These are phyloP conservation scores for Apolygus lucorum DNA, from an alignment of 1,140 invertebrate genomes.

Conservation along the genomic window DNA sequence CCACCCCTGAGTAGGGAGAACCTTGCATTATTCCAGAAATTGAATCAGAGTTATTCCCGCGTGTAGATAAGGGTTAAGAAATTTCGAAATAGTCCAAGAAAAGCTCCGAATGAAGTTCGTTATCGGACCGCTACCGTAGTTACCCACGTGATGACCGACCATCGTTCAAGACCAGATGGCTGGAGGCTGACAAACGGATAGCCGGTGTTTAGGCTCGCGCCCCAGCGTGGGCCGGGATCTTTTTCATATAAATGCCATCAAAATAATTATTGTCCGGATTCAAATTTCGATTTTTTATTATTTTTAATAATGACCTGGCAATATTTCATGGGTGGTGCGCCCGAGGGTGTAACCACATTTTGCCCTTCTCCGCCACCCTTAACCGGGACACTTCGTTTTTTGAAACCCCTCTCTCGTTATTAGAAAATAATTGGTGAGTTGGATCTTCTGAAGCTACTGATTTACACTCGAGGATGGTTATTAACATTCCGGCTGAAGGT, in stretches of 20 bases:
- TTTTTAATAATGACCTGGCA: not conserved
- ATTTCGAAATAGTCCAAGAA: no score
- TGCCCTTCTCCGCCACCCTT: not conserved
- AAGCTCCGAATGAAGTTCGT: no score
- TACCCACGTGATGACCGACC: no score
- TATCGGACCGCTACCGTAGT: no score
- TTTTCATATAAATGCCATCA: not conserved
- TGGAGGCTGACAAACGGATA: not conserved
- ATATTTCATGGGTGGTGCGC: not conserved
- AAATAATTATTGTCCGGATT: not conserved
- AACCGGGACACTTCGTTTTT: not conserved
- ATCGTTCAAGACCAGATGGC: no score
- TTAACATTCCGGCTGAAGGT: conserved; percentile 18
- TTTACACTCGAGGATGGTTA: conserved; percentile 19
- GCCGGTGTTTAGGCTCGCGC: not conserved
- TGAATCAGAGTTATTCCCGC: no score
- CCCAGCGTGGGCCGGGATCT: not conserved
- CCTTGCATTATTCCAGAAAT: no score
- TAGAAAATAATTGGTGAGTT: conserved; percentile 22
- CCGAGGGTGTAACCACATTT: not conserved
- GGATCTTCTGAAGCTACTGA: conserved; percentile 19
- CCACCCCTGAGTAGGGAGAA: no score
- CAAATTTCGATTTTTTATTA: not conserved
- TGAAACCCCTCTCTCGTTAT: conserved; percentile 12
- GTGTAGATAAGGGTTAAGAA: no score